Base-by-base conservation (phyloP, 2,113 vertebrate genomes). In the Urocynchramus pylzowi region DNA sequence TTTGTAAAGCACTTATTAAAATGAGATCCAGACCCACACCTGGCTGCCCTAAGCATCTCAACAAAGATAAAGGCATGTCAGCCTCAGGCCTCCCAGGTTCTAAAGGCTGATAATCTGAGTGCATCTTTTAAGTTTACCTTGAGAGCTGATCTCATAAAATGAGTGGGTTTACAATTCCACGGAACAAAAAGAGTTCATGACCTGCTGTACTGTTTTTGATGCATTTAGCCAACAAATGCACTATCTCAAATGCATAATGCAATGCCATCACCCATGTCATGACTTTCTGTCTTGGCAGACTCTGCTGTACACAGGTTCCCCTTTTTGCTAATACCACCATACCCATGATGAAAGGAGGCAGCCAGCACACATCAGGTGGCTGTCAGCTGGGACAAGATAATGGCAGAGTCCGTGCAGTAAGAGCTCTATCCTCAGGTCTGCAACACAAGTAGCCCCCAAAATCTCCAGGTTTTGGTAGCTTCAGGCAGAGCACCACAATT, bases 81-180 rank as follows among this genome's bases (percentile, higher is more conserved):
- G 11, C 8, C 22, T 39, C 20, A 37, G 37, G 23, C 28, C 84
- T 49, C 60, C 59, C 2, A 3, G 12, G 10, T 52, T 71, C 39
- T 44, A 77, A 75, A 52, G 8, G 11, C 27, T 61, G 77, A 49
- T 17, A 70, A 74, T 52, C 28, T 69, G 30, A 59, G 57, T 42
- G 13, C 5, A 33, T 20, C 13, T 56, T 86, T 39, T 27, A 41
- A 26, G 2, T 85, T 69, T 86, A 53, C 35, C 28, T 80, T 70
- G 35, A 84, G 44, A 89, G 19, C 16, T 17, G 9, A 35, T 3
- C 5, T 63, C 33, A 63, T 45, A 33, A 60, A 81, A 87, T 4
- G 18, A 50, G 16, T 37, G 15, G 4, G 0, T 61, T 89, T 64
- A n/a, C 0, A 0, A 54, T 92, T 50, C 47, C 1, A 0, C 12